Percentiles rank a stretch among this genome's conserved stretches.
Evolutionary conservation across 2,113 vertebrate genomes (phyloP).

Genomic region (Sitta europaea): DNA sequence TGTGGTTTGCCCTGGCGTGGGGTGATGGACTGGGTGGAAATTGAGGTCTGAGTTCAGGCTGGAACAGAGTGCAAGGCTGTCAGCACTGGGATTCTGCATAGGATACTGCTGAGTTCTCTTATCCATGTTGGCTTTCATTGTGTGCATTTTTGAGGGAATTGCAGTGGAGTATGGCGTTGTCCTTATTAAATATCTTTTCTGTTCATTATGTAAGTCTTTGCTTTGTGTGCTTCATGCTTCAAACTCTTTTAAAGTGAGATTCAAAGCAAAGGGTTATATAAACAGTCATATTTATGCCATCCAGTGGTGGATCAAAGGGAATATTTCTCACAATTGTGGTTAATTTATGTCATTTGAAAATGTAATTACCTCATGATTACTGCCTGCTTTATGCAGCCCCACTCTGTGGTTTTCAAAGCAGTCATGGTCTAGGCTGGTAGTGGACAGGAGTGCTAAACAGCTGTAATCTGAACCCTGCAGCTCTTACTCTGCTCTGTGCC

Average conservation of each 20-base stretch:
- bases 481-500: not conserved
- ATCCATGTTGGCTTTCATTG: rapidly evolving
- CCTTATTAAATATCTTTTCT: not conserved
- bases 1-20: not conserved
- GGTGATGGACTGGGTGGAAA: not conserved
- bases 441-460: not conserved
- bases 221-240: not conserved
- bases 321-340: slow-evolving; percentile 35
- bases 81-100: not conserved
- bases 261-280: slow-evolving; percentile 47
- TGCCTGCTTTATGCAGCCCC: not conserved
- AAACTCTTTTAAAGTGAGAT: not conserved
- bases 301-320: slow-evolving; percentile 47
- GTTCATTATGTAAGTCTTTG: not conserved
- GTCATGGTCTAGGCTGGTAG: not conserved
- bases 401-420: not conserved
- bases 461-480: not conserved
- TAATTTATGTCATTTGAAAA: slow-evolving; percentile 60
- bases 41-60: not conserved
- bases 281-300: slow-evolving; percentile 47
- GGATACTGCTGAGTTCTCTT: not conserved
- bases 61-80: not conserved
- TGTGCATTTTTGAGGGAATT: not conserved
- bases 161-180: not conserved
- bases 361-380: slow-evolving; percentile 27